Conservation (phyloP, 2,888 invertebrate species). For the Mythimna loreyi region DNA sequence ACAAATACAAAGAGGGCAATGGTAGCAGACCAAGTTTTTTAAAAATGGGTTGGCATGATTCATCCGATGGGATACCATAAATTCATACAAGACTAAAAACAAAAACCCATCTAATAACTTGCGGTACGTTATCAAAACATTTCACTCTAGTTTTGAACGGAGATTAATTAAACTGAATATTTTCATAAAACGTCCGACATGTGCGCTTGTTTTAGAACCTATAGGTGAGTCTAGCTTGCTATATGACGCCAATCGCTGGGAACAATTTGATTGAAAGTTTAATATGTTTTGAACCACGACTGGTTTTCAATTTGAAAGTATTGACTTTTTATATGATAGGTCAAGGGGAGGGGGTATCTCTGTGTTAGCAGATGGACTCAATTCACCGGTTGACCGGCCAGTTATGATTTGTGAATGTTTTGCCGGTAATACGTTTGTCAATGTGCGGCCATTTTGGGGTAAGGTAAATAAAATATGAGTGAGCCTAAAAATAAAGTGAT, state of each 20-base stretch:
- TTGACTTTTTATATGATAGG: constrained; percentile 53
- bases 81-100: constrained; percentile 3
- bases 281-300: constrained; percentile 50
- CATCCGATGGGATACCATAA: no score
- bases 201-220: constrained; percentile 26
- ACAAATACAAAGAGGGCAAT: no score
- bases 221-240: background rate
- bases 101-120: constrained; percentile 8
- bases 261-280: constrained; percentile 63
- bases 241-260: constrained; percentile 35
- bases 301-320: constrained; percentile 58
- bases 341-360: constrained; percentile 5
- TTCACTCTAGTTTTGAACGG: constrained; percentile 48
- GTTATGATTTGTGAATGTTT: constrained; percentile 36
- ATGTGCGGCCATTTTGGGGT: constrained; percentile 25
- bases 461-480: background rate
- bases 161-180: constrained; percentile 70
- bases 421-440: background rate
- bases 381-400: background rate
- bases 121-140: constrained; percentile 43
- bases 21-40: no score
- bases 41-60: no score
- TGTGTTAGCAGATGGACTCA: constrained; percentile 11
- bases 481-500: background rate
- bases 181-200: constrained; percentile 44